These are phyloP conservation scores for Agrilus planipennis DNA, from an alignment of 1,140 invertebrate genomes.

Conservation along the genomic window DNA sequence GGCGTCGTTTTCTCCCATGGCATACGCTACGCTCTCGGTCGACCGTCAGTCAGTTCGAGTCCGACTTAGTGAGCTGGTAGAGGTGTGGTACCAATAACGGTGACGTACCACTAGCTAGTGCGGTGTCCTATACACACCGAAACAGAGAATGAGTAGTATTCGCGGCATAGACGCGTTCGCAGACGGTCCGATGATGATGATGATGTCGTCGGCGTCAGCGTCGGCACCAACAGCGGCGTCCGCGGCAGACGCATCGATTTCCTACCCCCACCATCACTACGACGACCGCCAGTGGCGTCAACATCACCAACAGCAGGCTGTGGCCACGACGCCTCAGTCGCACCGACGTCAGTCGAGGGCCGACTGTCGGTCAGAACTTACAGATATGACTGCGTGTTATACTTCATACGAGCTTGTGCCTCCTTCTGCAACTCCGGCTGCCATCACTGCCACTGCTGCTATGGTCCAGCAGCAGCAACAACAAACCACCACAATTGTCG, in stretches of 20 bases:
- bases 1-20: no score
- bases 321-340: slow-evolving; percentile 4
- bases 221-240: no score
- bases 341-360: slow-evolving; percentile 27
- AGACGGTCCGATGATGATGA: slow-evolving; percentile 29
- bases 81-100: no score
- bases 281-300: slow-evolving; percentile 8
- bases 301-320: slow-evolving; percentile 6
- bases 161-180: slow-evolving; percentile 25
- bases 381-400: slow-evolving; percentile 31
- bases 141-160: slow-evolving; percentile 24
- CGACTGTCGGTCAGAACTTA: slow-evolving; percentile 20
- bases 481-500: no score
- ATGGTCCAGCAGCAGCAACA: not conserved
- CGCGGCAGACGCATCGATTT: slow-evolving; percentile 27
- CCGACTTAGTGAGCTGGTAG: no score
- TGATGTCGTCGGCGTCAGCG: slow-evolving; percentile 24
- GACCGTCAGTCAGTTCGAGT: no score
- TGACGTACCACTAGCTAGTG: no score
- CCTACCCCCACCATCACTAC: slow-evolving; percentile 28
- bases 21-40: no score
- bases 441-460: not conserved
- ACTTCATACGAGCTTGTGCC: slow-evolving; percentile 27
- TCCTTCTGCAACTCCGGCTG: slow-evolving; percentile 11
- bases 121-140: no score